These are phyloP conservation scores for Drosophila trichaetosa DNA, from an alignment of 2,888 invertebrate genomes.

Conservation along the genomic window DNA sequence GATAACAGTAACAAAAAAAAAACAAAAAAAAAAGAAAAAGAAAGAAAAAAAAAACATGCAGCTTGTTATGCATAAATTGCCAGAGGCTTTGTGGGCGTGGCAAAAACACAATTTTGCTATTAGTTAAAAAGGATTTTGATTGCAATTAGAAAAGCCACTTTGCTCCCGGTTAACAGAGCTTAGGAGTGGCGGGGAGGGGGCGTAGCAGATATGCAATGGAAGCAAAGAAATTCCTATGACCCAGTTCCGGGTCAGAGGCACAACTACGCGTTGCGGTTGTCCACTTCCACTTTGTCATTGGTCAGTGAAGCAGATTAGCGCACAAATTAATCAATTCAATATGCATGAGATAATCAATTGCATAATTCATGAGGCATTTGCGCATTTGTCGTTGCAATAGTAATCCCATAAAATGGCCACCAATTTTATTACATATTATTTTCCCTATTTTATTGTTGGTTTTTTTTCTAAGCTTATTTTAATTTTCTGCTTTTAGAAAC, in stretches of 20 bases:
- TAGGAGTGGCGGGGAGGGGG: not conserved
- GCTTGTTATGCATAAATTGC: slow-evolving; percentile 64
- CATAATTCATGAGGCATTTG: slow-evolving; percentile 47
- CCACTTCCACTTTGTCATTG: slow-evolving; percentile 1
- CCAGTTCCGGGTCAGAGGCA: not conserved
- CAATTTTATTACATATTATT: slow-evolving; percentile 1
- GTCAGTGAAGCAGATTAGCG: slow-evolving; percentile 57
- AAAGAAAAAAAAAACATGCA: slow-evolving; percentile 33
- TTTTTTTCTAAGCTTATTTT: not conserved
- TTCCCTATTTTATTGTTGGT: not conserved
- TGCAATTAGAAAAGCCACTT: slow-evolving; percentile 78
- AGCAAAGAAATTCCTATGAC: not conserved
- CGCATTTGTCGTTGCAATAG: slow-evolving; percentile 20
- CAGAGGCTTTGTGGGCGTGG: slow-evolving; percentile 37
- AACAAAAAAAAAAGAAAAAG: slow-evolving; percentile 3
- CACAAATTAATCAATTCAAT: slow-evolving; percentile 68
- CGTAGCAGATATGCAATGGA: not conserved
- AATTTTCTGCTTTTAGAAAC: slow-evolving; percentile 2
- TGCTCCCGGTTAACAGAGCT: slow-evolving; percentile 6
- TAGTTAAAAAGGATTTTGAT: slow-evolving; percentile 68
- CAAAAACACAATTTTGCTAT: slow-evolving; percentile 75
- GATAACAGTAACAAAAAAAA: slow-evolving; percentile 7
- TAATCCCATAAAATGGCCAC: slow-evolving; percentile 20
- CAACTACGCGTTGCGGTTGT: not conserved
- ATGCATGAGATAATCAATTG: slow-evolving; percentile 55